A percentile compares a stretch with the other conserved stretches of the same genome.
These are phyloP conservation scores for Podarcis siculus DNA, from an alignment of 2,797 vertebrate genomes.

Conservation along the genomic window DNA sequence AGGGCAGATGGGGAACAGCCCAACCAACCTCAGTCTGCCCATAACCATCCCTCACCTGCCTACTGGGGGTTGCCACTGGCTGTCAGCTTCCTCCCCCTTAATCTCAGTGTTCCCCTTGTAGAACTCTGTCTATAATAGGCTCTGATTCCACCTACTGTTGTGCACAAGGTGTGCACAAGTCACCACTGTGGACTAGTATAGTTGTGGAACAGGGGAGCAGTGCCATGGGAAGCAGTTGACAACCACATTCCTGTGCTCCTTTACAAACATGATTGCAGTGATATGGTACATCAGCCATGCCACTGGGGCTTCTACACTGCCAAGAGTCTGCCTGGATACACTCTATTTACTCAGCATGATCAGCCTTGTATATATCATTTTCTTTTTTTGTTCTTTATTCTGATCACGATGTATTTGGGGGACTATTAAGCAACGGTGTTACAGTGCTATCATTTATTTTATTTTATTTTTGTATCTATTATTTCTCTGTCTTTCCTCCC, in stretches of 20 bases:
- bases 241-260: not conserved
- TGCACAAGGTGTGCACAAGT: too few relatives aligned
- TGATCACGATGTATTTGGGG: constrained; percentile 52
- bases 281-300: not conserved
- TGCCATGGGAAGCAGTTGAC: not conserved
- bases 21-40: too few relatives aligned
- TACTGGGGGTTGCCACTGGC: too few relatives aligned
- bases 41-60: too few relatives aligned
- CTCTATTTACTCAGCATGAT: not conserved
- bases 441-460: constrained; percentile 17
- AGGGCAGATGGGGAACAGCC: too few relatives aligned
- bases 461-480: constrained; percentile 8
- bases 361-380: not conserved
- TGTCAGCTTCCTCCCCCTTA: too few relatives aligned
- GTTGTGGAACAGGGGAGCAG: not conserved
- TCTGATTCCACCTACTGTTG: too few relatives aligned
- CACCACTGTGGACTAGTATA: not conserved
- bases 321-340: constrained; percentile 30
- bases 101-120: too few relatives aligned
- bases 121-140: too few relatives aligned
- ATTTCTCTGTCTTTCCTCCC: not conserved
- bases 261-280: not conserved
- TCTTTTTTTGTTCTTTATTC: constrained; percentile 5
- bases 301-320: not conserved
- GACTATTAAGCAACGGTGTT: constrained; percentile 39